Evolutionary conservation across 2,113 vertebrate species (phyloP), one percentile per base, ranked within the genome.

Genomic region (Arenaria interpres): DNA sequence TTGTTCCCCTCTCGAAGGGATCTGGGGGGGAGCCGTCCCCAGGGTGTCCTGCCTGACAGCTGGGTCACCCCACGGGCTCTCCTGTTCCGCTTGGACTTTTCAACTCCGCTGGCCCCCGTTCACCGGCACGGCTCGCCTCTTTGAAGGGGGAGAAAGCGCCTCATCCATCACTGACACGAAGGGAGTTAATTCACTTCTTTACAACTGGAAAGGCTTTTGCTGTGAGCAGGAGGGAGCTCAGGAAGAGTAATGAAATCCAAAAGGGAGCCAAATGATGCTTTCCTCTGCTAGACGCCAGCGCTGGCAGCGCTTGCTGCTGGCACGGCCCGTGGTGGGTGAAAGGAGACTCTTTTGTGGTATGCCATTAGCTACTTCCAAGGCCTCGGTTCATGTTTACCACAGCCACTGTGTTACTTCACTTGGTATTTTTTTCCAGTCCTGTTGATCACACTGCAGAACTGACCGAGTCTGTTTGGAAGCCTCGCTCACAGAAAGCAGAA

Each of bases 141-240:
- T 98, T 98, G 98, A 98, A 98, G 97, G 93, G 91, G 95, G 66
- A 97, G 98, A 98, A 98, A 98, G 88, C 53, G 93, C 96, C 97
- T 98, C 98, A 98, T 98, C 98, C 93, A 98, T 98, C 98, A 98
- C 98, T 98, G 98, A 98, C 98, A 98, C 4, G 7, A 56, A 96
- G 91, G 89, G 95, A 98, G 90, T 91, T 96, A 97, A 97, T 97
- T 97, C 90, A 30, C 96, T 92, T 30, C 95, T 97, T 96, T 95
- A 95, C 95, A 95, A 98, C 95, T 80, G 92, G 97, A 97, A 97
- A 95, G 95, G 93, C 93, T 81, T 90, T 56, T 63, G 94, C 95
- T 94, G 90, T 22, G 74, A 83, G 93, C 93, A 92, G 91, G 92
- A 90, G 73, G 91, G 96, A 94, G 92, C 32, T 73, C 89, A 96